Conservation (phyloP, 2,113 vertebrate species). For the Micronycteris hirsuta region DNA sequence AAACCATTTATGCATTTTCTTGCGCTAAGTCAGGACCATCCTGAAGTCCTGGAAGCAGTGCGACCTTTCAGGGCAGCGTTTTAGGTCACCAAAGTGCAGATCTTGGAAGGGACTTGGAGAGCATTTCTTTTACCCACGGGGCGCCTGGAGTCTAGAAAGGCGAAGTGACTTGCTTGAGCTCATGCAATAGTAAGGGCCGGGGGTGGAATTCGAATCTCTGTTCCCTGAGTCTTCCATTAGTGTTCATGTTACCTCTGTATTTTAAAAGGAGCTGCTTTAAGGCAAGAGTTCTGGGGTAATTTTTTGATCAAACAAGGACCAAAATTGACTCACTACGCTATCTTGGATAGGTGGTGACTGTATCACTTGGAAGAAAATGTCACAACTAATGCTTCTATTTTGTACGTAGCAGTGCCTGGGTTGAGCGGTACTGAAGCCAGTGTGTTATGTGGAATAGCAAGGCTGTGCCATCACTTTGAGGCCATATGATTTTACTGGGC, state of each 20-base stretch:
- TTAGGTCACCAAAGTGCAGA: not conserved
- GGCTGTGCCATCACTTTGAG: not conserved
- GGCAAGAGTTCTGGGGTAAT: not conserved
- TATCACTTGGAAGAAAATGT: not conserved
- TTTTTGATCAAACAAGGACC: constrained; percentile 12
- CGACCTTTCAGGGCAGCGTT: not conserved
- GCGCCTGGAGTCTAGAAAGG: not conserved
- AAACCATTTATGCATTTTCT: not conserved
- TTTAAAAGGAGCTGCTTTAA: constrained; percentile 13
- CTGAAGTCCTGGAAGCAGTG: not conserved
- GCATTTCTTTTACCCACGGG: not conserved
- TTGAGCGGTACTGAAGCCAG: not conserved
- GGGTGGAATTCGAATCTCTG: not conserved
- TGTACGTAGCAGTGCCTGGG: not conserved
- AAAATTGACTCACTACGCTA: not conserved
- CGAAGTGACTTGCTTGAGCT: not conserved
- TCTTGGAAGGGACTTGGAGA: not conserved
- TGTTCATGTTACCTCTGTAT: not conserved
- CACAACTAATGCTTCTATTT: not conserved
- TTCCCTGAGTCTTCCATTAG: not conserved
- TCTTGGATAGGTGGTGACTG: not conserved
- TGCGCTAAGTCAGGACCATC: not conserved
- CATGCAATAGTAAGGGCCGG: not conserved
- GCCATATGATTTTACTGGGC: not conserved
- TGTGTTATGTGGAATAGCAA: not conserved